Evolutionary conservation across 2,888 invertebrate species (phyloP).

Genomic region (Amaurobius ferox): DNA sequence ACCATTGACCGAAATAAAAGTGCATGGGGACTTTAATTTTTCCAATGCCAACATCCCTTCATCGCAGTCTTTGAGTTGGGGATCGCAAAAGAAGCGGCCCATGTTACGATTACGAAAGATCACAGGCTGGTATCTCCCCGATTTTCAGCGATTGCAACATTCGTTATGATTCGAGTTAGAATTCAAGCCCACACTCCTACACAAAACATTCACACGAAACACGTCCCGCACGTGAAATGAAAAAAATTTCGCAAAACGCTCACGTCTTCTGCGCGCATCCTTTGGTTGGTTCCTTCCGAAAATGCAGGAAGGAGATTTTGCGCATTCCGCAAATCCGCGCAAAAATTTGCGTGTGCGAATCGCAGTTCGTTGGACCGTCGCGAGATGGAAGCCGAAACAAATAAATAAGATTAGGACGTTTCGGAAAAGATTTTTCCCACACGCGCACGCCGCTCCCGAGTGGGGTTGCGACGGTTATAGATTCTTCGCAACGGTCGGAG

Average conservation of each 20-base stretch:
- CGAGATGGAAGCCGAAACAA: not conserved
- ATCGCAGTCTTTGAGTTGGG: not conserved
- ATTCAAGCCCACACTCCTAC: not conserved
- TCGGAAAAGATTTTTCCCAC: constrained; percentile 46
- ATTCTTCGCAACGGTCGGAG: constrained; percentile 50
- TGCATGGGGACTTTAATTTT: not conserved
- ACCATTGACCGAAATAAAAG: too few species aligned
- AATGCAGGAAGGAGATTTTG: constrained; percentile 27
- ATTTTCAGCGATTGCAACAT: too few species aligned
- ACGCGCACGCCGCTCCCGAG: constrained; percentile 16
- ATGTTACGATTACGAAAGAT: too few species aligned
- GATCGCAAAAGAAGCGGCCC: not conserved
- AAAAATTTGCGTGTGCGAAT: constrained; percentile 36
- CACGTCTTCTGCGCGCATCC: not conserved
- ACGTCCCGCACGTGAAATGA: not conserved
- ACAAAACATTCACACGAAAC: constrained; percentile 1
- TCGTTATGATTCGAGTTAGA: not conserved
- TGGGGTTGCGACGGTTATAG: constrained; percentile 15
- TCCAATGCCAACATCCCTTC: not conserved
- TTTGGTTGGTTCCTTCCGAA: not conserved
- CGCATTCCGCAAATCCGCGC: constrained; percentile 22
- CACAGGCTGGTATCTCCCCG: too few species aligned
- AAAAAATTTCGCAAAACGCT: not conserved
- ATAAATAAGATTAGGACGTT: constrained; percentile 48
- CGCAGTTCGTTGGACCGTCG: constrained; percentile 57